A percentile compares a stretch with the other conserved stretches of the same genome.
Conservation (phyloP, 2,113 vertebrate genomes). For the Hoplias malabaricus region DNA sequence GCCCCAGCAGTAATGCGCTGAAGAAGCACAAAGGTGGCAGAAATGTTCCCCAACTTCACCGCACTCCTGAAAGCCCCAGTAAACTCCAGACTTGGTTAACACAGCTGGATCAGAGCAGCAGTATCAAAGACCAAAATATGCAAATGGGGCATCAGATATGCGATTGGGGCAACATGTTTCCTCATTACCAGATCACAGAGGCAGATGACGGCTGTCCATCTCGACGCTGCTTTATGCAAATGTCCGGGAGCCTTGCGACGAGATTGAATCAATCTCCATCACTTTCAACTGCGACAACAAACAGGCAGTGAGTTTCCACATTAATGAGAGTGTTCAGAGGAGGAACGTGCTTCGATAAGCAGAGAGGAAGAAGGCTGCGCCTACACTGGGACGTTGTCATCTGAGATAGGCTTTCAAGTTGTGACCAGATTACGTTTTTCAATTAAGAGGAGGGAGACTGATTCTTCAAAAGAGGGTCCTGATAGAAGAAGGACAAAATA, state of each 20-base stretch:
- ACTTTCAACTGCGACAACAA: constrained; percentile 29
- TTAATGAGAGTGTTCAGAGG: constrained; percentile 29
- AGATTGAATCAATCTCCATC: constrained; percentile 42
- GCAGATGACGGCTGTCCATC: constrained; percentile 32
- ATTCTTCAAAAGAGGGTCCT: constrained; percentile 6
- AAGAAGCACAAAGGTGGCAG: not conserved
- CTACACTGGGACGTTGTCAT: constrained; percentile 4
- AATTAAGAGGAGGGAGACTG: not conserved
- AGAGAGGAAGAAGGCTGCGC: constrained; percentile 30
- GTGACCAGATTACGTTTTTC: constrained; percentile 14
- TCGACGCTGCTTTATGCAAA: constrained; percentile 12
- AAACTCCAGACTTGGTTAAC: constrained; percentile 47
- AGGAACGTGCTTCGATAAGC: constrained; percentile 35
- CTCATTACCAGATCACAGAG: constrained; percentile 24
- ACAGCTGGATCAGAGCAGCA: constrained; percentile 20
- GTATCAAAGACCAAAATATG: constrained; percentile 51
- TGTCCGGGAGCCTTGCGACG: constrained; percentile 11
- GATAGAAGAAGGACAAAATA: not conserved
- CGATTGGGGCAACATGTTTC: not conserved
- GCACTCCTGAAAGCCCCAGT: constrained; percentile 32
- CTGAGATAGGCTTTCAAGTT: constrained; percentile 12
- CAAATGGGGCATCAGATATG: constrained; percentile 35
- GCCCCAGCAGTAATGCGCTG: not conserved
- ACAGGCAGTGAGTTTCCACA: constrained; percentile 25
- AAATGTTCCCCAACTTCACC: constrained; percentile 16